These are phyloP conservation scores for Dolichoris vasculosae DNA, from an alignment of 1,140 invertebrate species.

Conservation along the genomic window DNA sequence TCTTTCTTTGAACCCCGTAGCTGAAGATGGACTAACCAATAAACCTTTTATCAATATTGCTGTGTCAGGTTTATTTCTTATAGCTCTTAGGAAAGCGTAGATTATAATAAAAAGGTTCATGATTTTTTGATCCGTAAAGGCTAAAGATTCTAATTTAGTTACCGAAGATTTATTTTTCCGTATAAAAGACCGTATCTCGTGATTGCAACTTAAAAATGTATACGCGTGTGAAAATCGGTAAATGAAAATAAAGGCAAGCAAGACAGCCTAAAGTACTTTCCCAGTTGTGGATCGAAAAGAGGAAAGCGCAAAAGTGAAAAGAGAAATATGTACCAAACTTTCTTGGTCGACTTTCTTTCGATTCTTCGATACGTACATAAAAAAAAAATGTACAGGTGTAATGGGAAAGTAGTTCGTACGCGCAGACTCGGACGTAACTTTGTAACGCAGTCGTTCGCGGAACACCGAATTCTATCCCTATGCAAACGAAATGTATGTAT, in stretches of 20 bases:
- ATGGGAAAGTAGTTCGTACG: background rate
- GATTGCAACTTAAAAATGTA: no score
- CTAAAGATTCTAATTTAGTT: background rate
- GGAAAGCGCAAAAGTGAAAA: no score
- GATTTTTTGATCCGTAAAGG: background rate
- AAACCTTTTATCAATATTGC: background rate
- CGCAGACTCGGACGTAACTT: conserved; percentile 32
- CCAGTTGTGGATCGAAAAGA: no score
- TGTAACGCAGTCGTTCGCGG: conserved; percentile 51
- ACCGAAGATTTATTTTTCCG: background rate
- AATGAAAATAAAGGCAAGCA: no score
- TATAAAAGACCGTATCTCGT: background rate
- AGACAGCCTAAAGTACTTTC: no score
- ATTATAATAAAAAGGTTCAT: background rate
- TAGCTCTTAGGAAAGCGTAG: background rate
- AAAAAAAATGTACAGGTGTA: no score
- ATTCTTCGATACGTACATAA: background rate
- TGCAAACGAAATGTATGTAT: conserved; percentile 62
- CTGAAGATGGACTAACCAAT: no score
- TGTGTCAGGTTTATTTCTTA: background rate
- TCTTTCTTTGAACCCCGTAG: no score
- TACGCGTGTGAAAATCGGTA: no score
- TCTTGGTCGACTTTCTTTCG: no score
- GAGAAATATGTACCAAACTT: no score
- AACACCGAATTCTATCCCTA: conserved; percentile 56